These are phyloP conservation scores for Criorhina ranunculi DNA, from an alignment of 2,888 invertebrate species.

Conservation along the genomic window DNA sequence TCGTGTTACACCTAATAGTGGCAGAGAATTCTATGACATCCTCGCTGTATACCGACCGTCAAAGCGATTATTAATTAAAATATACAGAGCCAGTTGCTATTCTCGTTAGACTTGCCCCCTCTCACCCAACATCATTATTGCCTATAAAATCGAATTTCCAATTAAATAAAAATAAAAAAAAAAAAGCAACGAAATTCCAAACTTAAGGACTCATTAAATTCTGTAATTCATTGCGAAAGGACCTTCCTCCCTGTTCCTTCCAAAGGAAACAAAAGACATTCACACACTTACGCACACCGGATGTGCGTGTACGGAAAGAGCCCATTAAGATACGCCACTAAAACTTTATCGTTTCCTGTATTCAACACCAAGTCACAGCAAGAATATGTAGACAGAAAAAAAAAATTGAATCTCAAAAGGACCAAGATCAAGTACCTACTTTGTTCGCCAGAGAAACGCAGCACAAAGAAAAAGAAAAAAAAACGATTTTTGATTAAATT, in stretches of 20 bases:
- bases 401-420: not conserved
- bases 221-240: constrained; percentile 48
- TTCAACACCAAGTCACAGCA: constrained; percentile 22
- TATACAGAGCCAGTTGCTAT: constrained; percentile 27
- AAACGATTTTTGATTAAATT: constrained; percentile 62
- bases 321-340: constrained; percentile 58
- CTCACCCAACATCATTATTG: constrained; percentile 18
- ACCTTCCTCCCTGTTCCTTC: constrained; percentile 7
- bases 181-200: constrained; percentile 13
- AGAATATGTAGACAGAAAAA: not conserved
- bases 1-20: constrained; percentile 47
- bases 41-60: constrained; percentile 17
- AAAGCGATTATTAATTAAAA: constrained; percentile 67
- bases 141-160: constrained; percentile 65
- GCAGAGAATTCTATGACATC: constrained; percentile 6
- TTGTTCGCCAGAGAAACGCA: constrained; percentile 3
- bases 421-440: constrained; percentile 23
- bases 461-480: constrained; percentile 28
- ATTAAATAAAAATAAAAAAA: constrained; percentile 47
- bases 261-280: constrained; percentile 25
- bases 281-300: constrained; percentile 44
- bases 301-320: constrained; percentile 62
- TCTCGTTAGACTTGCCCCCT: constrained; percentile 10
- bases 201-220: constrained; percentile 53
- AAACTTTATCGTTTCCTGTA: constrained; percentile 63